Percentiles rank a stretch among this genome's conserved stretches.
phyloP scores from a whole-genome alignment of 2,113 vertebrate genomes.

The Ceyx cyanopectus region DNA sequence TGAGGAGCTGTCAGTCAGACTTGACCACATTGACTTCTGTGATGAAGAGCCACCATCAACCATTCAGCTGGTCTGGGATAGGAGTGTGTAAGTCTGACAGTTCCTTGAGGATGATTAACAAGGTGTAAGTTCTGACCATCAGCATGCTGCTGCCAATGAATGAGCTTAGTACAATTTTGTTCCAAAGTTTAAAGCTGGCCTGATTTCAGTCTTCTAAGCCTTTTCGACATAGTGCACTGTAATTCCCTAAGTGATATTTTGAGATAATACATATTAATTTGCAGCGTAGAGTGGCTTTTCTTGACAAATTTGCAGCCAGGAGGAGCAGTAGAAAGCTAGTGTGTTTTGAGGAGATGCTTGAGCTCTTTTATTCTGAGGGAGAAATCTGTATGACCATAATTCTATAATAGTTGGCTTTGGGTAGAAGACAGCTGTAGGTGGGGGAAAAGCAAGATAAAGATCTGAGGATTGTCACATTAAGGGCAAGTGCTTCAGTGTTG shows the following conservation, averaged over 20 bases:
- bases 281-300: background rate
- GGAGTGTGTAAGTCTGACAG: background rate
- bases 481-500: background rate
- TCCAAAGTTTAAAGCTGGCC: background rate
- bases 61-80: background rate
- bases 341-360: background rate
- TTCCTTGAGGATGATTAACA: background rate
- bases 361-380: background rate
- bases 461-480: background rate
- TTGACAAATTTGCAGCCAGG: background rate
- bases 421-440: background rate
- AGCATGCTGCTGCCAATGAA: background rate
- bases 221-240: background rate
- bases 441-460: background rate
- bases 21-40: background rate
- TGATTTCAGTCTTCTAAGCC: background rate
- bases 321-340: background rate
- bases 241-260: background rate
- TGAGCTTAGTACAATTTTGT: background rate
- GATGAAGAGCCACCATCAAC: background rate
- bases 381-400: background rate
- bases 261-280: background rate
- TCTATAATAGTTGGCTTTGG: background rate
- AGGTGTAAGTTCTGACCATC: background rate
- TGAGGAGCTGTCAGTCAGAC: background rate